These are phyloP conservation scores for Drosophila cardini DNA, from an alignment of 1,140 invertebrate genomes.

Conservation along the genomic window DNA sequence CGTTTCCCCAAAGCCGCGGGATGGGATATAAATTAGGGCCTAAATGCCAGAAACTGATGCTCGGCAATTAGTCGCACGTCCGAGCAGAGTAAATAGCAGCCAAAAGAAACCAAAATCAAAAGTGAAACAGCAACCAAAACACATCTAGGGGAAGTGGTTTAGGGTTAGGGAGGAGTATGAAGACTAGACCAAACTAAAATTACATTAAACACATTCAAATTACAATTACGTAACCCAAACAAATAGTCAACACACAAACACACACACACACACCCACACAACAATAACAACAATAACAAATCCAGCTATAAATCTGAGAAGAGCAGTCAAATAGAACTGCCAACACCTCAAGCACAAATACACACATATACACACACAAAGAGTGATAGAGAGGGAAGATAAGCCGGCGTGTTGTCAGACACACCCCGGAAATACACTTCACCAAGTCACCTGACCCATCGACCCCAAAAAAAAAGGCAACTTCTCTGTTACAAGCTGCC, in stretches of 20 bases:
- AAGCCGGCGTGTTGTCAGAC: conserved; percentile 27
- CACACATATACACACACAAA: conserved; percentile 16
- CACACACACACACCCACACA: too few relatives aligned
- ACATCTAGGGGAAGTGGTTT: conserved; percentile 10
- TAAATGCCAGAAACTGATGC: conserved; percentile 39
- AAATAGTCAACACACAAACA: conserved; percentile 37
- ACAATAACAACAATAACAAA: conserved; percentile 24
- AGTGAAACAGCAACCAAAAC: background rate
- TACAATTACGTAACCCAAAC: conserved; percentile 74
- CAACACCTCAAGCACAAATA: conserved; percentile 51
- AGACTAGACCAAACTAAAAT: conserved; percentile 56
- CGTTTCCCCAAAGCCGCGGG: conserved; percentile 7
- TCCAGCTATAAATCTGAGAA: conserved; percentile 49
- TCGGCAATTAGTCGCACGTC: conserved; percentile 43
- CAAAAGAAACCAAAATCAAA: conserved; percentile 9
- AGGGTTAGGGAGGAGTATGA: background rate
- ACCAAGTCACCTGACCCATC: conserved; percentile 47
- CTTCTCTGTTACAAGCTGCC: conserved; percentile 52
- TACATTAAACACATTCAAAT: conserved; percentile 80
- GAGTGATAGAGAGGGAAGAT: background rate
- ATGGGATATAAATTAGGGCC: conserved; percentile 60
- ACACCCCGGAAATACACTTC: conserved; percentile 50
- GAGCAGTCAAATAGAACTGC: conserved; percentile 47
- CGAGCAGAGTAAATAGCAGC: conserved; percentile 25
- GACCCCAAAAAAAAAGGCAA: conserved; percentile 29